A percentile compares a stretch with the other conserved stretches of the same genome.
phyloP scores from a whole-genome alignment of 2,888 invertebrate genomes.

The Crocallis elinguaria region DNA sequence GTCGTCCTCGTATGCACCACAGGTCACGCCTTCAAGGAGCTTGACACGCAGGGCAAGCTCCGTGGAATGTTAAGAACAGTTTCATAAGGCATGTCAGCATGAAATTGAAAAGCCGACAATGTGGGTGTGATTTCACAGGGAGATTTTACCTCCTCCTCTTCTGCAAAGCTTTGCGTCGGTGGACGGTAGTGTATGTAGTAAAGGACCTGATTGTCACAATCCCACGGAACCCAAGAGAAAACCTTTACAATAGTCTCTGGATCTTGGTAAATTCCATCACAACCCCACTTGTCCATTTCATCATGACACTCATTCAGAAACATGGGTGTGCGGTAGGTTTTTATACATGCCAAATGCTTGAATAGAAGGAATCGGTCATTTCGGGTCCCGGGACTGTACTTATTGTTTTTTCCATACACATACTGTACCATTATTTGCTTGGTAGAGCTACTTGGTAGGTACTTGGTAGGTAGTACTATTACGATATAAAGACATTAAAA shows the following conservation, averaged over 20 bases:
- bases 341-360: constrained; percentile 90
- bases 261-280: constrained; percentile 81
- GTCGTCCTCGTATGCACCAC: constrained; percentile 92
- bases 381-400: constrained; percentile 77
- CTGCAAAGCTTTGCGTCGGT: constrained; percentile 88
- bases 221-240: constrained; percentile 96
- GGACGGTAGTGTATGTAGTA: constrained; percentile 93
- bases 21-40: constrained; percentile 79
- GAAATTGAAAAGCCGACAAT: constrained; percentile 93
- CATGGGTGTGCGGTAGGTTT: constrained; percentile 77
- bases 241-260: constrained; percentile 87
- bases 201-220: constrained; percentile 89
- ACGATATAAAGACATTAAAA: no score
- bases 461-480: no score
- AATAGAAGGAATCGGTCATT: constrained; percentile 89
- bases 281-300: constrained; percentile 81
- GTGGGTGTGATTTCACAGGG: constrained; percentile 86
- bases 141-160: constrained; percentile 83
- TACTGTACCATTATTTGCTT: constrained; percentile 93
- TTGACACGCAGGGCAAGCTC: constrained; percentile 89
- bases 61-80: constrained; percentile 94
- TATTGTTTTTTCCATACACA: constrained; percentile 86
- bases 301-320: constrained; percentile 77
- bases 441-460: no score
- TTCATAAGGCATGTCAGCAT: constrained; percentile 93